Evolutionary conservation across 2,888 invertebrate species (phyloP), one percentile per base, ranked within the genome.

Genomic region (Brachylomia viminalis): DNA sequence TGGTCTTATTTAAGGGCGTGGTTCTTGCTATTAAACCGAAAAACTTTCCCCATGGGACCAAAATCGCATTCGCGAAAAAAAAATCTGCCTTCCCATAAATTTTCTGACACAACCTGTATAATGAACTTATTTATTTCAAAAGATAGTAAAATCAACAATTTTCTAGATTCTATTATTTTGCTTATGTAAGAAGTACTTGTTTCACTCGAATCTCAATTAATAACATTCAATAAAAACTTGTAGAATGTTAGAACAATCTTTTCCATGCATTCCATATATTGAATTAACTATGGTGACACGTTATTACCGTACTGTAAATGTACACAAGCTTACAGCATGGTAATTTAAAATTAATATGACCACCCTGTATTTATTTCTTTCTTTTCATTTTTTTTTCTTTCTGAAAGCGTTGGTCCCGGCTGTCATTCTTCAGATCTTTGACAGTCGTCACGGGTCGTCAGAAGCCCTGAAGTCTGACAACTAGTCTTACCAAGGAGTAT

Each of bases 231-330:
- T 75, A 77, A 54, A 73, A 68, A 42, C 64, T 20, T 17, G 45
- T 66, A 47, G 17, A 65, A 45, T 66, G 52, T 54, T 38, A 17
- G 15, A 38, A 70, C 47, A 38, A 20, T 54, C 38, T 66, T 71
- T 54, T 66, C 23, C 66, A 56, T 71, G 42, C 58, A 30, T 61
- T 61, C 61, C 71, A 61, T 77, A 15, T 71, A 66, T 62, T 42
- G 52, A 42, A 47, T 66, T 71, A 20, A 30, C 61, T 66, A 56
- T 61, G 47, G 20, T 59, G 23, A 52, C 17, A 23, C 38, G 23
- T 17, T 65, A 33, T 27, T 20, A 49, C 30, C 10, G 5, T 38
- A 65, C 10, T 49, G 30, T 47, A 49, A 30, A 30, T 66, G 23
- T 65, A 30, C 47, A 10, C 8, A 38, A 27, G 4, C 33, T 47